Conservation (phyloP, 1,140 invertebrate genomes). For the Aplysia californica region DNA sequence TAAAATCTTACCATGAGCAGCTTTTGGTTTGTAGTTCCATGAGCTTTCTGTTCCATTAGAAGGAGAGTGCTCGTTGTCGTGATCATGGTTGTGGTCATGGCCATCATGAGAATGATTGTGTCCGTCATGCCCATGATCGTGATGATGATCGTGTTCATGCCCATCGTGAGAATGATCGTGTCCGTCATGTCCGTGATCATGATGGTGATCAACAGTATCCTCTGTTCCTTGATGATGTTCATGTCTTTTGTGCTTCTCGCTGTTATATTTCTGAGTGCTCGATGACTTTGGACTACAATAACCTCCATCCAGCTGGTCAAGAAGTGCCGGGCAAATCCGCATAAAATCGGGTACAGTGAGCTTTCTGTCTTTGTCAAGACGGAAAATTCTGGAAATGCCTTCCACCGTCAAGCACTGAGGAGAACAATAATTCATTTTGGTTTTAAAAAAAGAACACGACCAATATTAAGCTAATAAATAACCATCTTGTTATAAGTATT, state of each 20-base stretch:
- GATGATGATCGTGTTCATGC: background rate
- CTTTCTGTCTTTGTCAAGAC: slow-evolving; percentile 14
- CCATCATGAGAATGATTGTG: background rate
- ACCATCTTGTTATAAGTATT: background rate
- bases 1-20: too few species aligned
- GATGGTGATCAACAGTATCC: background rate
- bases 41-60: too few species aligned
- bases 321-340: slow-evolving; percentile 74
- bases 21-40: too few species aligned
- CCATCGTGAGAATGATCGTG: background rate
- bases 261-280: too few species aligned
- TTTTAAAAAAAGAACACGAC: background rate
- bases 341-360: slow-evolving; percentile 71
- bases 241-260: background rate
- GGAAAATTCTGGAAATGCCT: slow-evolving; percentile 31
- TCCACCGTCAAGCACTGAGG: slow-evolving; percentile 37
- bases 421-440: slow-evolving; percentile 16
- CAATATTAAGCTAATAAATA: background rate
- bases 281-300: slow-evolving; percentile 39
- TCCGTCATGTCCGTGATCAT: slow-evolving; percentile 1
- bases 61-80: background rate
- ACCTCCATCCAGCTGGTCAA: slow-evolving; percentile 70
- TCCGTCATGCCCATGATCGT: background rate
- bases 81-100: background rate
- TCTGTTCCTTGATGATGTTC: background rate